These are phyloP conservation scores for Sylvicola fuscatus DNA, from an alignment of 2,888 invertebrate genomes.

Conservation along the genomic window DNA sequence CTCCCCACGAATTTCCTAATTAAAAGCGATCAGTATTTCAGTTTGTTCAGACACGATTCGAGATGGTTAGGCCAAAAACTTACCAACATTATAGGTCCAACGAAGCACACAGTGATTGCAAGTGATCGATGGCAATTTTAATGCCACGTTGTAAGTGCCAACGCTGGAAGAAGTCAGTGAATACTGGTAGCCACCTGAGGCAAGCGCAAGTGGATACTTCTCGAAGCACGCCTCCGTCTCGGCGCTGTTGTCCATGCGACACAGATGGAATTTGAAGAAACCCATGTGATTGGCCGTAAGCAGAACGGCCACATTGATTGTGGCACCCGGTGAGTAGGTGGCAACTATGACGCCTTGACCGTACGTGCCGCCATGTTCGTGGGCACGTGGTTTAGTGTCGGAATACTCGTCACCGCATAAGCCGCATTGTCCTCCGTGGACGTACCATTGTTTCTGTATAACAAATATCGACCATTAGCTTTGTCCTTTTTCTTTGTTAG, in stretches of 20 bases:
- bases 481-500: too few species aligned
- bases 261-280: conserved; percentile 28
- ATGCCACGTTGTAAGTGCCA: conserved; percentile 15
- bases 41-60: too few species aligned
- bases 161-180: conserved; percentile 8
- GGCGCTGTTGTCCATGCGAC: conserved; percentile 23
- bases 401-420: conserved; percentile 31
- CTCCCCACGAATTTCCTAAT: conserved; percentile 28
- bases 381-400: conserved; percentile 24
- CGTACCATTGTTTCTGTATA: conserved; percentile 23
- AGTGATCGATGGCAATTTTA: conserved; percentile 25
- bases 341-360: conserved; percentile 27
- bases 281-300: conserved; percentile 30
- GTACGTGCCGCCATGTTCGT: conserved; percentile 32
- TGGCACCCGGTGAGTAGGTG: conserved; percentile 17
- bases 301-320: conserved; percentile 17
- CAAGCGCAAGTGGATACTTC: conserved; percentile 18
- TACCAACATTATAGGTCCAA: conserved; percentile 31
- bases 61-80: too few species aligned
- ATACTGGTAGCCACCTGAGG: conserved; percentile 15
- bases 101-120: conserved; percentile 32
- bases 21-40: neutral
- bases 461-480: too few species aligned
- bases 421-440: conserved; percentile 29
- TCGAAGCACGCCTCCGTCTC: conserved; percentile 33